Percentiles rank a stretch among this genome's conserved stretches.
Conservation (phyloP, 2,113 vertebrate genomes). For the Aix galericulata region DNA sequence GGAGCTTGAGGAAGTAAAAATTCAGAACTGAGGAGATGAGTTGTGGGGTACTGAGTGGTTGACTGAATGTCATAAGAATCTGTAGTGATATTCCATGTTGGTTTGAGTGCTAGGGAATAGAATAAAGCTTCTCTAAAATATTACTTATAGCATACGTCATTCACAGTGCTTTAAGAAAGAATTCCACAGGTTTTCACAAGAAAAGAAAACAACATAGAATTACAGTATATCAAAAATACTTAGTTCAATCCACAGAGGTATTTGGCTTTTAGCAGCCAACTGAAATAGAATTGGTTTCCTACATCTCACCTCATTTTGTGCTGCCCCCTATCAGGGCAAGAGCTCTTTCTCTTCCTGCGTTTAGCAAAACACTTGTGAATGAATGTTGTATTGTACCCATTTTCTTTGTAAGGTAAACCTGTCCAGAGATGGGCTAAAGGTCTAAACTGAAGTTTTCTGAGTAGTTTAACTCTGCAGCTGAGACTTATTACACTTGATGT, state of each 20-base stretch:
- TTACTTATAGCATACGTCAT: neutral
- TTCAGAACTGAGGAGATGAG: neutral
- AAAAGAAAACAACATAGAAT: fast-evolving
- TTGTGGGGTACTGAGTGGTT: neutral
- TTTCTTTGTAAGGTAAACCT: neutral
- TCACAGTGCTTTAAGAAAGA: neutral
- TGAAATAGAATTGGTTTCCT: fast-evolving
- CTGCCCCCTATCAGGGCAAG: neutral
- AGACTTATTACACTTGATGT: neutral
- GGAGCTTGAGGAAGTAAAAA: neutral
- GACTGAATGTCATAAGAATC: neutral
- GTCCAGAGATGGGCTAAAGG: neutral
- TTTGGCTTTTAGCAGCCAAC: neutral
- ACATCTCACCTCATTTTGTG: neutral
- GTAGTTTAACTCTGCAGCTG: neutral
- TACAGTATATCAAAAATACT: neutral
- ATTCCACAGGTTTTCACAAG: too few species aligned
- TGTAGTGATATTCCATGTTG: fast-evolving
- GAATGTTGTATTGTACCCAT: fast-evolving
- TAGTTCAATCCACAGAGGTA: neutral
- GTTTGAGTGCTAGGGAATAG: neutral
- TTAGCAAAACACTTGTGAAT: neutral
- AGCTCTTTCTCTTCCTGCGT: neutral
- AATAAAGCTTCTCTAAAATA: neutral
- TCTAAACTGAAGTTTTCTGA: neutral